These are phyloP conservation scores for Aplocera efformata DNA, from an alignment of 2,888 invertebrate species.

Conservation along the genomic window DNA sequence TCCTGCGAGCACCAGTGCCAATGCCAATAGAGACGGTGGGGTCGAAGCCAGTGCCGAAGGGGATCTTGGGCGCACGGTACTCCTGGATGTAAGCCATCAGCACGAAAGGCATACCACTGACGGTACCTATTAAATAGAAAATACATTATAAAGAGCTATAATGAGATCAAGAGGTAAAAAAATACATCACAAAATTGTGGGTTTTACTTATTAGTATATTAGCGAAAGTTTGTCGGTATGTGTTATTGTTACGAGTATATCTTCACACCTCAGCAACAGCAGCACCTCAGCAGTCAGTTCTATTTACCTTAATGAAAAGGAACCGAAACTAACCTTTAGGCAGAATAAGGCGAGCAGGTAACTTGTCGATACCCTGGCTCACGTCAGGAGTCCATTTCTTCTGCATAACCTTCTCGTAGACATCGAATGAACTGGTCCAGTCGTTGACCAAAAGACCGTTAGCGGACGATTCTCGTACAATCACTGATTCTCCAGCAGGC, in stretches of 20 bases:
- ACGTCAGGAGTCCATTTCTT: conserved; percentile 68
- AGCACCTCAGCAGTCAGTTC: no score
- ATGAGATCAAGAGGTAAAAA: neutral
- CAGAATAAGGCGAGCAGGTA: conserved; percentile 82
- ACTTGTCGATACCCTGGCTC: conserved; percentile 76
- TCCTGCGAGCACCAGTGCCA: conserved; percentile 62
- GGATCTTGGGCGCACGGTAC: conserved; percentile 60
- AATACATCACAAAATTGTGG: no score
- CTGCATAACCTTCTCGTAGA: conserved; percentile 69
- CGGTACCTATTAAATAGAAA: conserved; percentile 46
- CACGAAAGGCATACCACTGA: conserved; percentile 81
- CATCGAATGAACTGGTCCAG: conserved; percentile 58
- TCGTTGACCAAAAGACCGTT: conserved; percentile 80
- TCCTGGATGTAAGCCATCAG: conserved; percentile 82
- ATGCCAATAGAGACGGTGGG: conserved; percentile 73
- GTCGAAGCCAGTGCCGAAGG: conserved; percentile 62
- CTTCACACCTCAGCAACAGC: no score
- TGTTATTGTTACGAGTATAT: no score
- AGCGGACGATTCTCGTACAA: conserved; percentile 79
- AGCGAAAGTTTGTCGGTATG: no score
- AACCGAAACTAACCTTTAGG: no score
- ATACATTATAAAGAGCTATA: neutral
- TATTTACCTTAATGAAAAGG: no score
- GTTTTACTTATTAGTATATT: no score
- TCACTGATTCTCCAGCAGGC: conserved; percentile 68